phyloP scores from a whole-genome alignment of 2,888 invertebrate genomes.

The Drosophila aldrichi region DNA sequence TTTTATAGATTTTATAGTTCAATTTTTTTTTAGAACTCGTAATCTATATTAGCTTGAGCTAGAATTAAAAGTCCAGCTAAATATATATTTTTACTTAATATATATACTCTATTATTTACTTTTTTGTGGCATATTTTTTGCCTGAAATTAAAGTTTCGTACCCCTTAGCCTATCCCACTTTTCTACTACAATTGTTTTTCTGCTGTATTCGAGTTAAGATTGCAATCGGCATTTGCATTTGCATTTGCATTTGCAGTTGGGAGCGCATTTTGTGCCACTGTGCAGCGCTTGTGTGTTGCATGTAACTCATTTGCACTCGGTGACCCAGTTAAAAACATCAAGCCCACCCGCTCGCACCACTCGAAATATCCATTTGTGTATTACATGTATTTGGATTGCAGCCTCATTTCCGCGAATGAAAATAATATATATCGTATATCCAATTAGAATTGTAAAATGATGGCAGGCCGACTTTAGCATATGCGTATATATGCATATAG shows the following conservation, averaged over 20 bases:
- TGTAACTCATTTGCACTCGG: constrained; percentile 56
- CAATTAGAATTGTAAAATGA: constrained; percentile 3
- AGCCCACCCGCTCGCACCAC: constrained; percentile 15
- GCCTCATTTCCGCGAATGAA: constrained; percentile 17
- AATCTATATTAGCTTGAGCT: no score
- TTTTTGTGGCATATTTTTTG: no score
- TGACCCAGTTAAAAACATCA: constrained; percentile 65
- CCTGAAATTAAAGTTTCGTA: no score
- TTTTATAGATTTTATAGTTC: no score
- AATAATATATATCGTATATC: constrained; percentile 5
- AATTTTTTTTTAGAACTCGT: no score
- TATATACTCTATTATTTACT: no score
- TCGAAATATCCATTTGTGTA: constrained; percentile 22
- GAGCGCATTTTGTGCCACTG: constrained; percentile 43
- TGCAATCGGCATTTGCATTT: not conserved
- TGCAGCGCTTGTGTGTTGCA: constrained; percentile 31
- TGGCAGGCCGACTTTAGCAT: not conserved
- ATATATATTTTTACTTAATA: no score
- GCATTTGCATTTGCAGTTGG: no score
- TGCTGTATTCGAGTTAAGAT: not conserved
- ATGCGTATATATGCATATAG: not conserved
- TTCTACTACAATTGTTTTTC: not conserved
- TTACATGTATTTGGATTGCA: constrained; percentile 11
- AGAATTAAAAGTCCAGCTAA: no score
- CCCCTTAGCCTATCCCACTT: not conserved